Conservation (phyloP, 2,888 invertebrate species). For the Panopea generosa region DNA sequence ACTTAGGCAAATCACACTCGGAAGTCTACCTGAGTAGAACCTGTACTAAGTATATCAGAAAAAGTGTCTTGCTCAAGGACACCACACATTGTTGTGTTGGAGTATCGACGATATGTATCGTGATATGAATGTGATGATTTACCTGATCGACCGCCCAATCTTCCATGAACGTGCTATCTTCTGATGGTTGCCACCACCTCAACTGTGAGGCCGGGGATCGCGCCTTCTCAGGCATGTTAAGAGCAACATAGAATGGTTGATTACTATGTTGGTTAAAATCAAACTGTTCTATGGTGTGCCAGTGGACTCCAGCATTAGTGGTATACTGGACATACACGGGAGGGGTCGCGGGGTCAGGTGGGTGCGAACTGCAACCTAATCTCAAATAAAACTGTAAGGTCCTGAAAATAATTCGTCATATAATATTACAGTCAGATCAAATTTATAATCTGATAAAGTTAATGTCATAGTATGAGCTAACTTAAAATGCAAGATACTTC, state of each 20-base stretch:
- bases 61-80: no score
- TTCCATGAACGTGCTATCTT: constrained; percentile 78
- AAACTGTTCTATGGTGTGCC: constrained; percentile 84
- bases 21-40: no score
- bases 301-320: constrained; percentile 83
- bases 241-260: constrained; percentile 78
- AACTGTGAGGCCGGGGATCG: constrained; percentile 80
- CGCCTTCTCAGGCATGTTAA: constrained; percentile 81
- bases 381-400: constrained; percentile 84
- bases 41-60: no score
- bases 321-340: constrained; percentile 85
- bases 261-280: constrained; percentile 77
- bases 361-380: constrained; percentile 78
- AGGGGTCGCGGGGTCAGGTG: constrained; percentile 73
- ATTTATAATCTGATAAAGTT: neutral
- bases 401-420: constrained; percentile 74
- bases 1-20: no score
- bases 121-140: no score
- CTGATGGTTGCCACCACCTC: constrained; percentile 84
- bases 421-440: neutral
- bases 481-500: no score
- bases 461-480: no score
- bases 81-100: no score
- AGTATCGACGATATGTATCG: no score
- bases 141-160: constrained; percentile 86